These are phyloP conservation scores for Zaprionus nigranus DNA, from an alignment of 1,140 invertebrate species.

Conservation along the genomic window DNA sequence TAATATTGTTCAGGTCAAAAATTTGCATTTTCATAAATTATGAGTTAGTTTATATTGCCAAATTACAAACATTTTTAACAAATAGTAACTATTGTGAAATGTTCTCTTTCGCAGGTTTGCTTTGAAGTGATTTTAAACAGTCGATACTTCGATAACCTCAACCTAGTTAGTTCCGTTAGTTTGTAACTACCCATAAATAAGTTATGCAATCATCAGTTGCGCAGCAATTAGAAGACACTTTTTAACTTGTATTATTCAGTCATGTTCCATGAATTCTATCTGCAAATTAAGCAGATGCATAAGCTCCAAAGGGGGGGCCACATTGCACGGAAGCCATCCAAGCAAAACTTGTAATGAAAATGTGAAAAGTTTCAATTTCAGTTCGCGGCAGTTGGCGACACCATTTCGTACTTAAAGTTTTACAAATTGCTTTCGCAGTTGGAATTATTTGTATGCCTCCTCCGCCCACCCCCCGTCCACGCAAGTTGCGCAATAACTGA, in stretches of 20 bases:
- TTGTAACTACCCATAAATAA: not conserved
- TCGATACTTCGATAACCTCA: not conserved
- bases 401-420: conserved; percentile 67
- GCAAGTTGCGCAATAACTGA: conserved; percentile 29
- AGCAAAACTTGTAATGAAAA: conserved; percentile 73
- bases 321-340: conserved; percentile 1
- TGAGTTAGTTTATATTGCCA: not conserved
- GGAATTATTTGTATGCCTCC: conserved; percentile 60
- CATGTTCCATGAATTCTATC: not conserved
- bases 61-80: not conserved
- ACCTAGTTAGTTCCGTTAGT: not conserved
- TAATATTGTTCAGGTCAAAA: not conserved
- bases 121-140: no score
- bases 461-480: not conserved
- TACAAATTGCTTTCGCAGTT: conserved; percentile 61
- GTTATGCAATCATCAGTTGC: not conserved
- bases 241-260: not conserved
- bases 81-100: no score
- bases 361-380: conserved; percentile 61
- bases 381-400: conserved; percentile 69
- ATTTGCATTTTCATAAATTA: not conserved
- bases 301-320: conserved; percentile 13
- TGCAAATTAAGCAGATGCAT: conserved; percentile 17
- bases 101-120: no score
- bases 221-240: conserved; percentile 2